Evolutionary conservation across 2,113 vertebrate genomes (phyloP).

Genomic region (Anoplopoma fimbria): DNA sequence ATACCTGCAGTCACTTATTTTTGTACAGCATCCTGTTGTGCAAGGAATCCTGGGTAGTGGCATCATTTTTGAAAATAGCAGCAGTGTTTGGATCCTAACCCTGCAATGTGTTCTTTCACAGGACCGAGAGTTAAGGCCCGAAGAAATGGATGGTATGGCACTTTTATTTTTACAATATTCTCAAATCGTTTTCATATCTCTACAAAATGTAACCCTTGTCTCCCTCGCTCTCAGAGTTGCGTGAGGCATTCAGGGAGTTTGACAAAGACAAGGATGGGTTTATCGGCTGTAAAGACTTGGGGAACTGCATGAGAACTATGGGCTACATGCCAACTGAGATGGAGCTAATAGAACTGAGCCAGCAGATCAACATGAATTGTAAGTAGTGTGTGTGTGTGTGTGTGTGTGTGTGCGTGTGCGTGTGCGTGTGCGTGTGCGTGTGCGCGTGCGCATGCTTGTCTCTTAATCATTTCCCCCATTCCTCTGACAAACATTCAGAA

Average conservation of each 20-base stretch:
- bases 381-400: conserved; percentile 71
- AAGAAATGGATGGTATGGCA: conserved; percentile 95
- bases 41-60: conserved; percentile 42
- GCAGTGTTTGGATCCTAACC: conserved; percentile 51
- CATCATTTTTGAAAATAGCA: conserved; percentile 40
- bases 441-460: too few species aligned
- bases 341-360: conserved; percentile 98
- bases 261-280: conserved; percentile 98
- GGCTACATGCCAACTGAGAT: conserved; percentile 99
- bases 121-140: conserved; percentile 95
- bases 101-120: conserved; percentile 80
- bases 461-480: background rate
- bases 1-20: conserved; percentile 24
- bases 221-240: conserved; percentile 85
- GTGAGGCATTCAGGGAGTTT: conserved; percentile 96
- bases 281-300: conserved; percentile 97
- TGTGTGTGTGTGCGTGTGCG: conserved; percentile 12
- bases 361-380: conserved; percentile 99
- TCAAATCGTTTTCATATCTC: background rate
- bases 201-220: background rate
- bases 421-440: too few species aligned
- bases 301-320: conserved; percentile 99
- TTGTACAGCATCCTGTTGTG: conserved; percentile 24
- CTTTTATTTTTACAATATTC: background rate
- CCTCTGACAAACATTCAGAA: background rate